Evolutionary conservation across 2,797 vertebrate species (phyloP), one percentile per base, ranked within the genome.

Genomic region (Schizothorax lantsangensis): DNA sequence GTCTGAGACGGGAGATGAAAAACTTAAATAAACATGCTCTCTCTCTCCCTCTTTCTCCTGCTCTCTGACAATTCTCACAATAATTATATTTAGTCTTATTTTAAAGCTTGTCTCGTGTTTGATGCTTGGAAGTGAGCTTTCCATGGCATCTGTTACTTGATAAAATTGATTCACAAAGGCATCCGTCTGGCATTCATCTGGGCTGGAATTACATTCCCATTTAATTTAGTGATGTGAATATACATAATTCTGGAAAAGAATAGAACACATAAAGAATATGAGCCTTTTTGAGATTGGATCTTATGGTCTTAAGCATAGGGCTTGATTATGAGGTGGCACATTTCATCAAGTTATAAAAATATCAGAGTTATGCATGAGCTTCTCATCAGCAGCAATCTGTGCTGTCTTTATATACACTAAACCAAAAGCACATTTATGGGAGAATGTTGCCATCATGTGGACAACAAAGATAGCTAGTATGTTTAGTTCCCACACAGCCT

Each of bases 1-100:
- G 95, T 95, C 95, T 95, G 93, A 95, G 94, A 94, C 93, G 91
- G 93, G 92, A 95, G 94, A 95, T 92, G 88, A 95, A 94, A 93
- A 95, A 95, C 93, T 95, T 95, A 94, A 95, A 96, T 95, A 96
- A 96, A 96, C 95, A 95, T 90, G 36, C 91, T 88, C 92, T 86
- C 86, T 43, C 90, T 79, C 83, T 68, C 89, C 80, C 83, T 68
- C 90, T 69, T 68, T 62, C 57, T 74, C 81, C 80, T 23, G 73
- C 72, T 80, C 80, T 74, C 38, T 75, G 71, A 62, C 88, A 81
- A 36, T 88, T 90, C 88, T 91, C 88, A 80, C 74, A 57, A 82
- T 84, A 38, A 49, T 68, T 77, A 54, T 64, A 5, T 40, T 64
- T 66, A 38, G 71, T 72, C 72, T 74, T 26, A 49, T 45, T 78